Conservation (phyloP, 2,888 invertebrate species). For the Sympetrum striolatum region DNA sequence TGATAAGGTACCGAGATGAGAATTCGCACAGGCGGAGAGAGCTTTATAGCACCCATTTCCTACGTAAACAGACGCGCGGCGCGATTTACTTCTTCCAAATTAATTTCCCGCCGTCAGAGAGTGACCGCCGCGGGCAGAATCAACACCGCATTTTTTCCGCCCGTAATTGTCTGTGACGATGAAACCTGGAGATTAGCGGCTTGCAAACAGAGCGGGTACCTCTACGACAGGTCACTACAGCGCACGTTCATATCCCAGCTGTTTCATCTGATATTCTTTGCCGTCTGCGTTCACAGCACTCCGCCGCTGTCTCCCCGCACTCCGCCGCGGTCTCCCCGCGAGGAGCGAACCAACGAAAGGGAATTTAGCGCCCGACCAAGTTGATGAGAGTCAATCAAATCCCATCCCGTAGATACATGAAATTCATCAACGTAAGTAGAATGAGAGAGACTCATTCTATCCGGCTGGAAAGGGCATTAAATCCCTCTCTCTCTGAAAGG, state of each 20-base stretch:
- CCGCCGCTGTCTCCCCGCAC: too few relatives aligned
- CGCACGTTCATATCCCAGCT: neutral
- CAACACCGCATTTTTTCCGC: neutral
- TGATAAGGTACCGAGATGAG: too few relatives aligned
- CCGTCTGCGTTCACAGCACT: neutral
- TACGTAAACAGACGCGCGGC: too few relatives aligned
- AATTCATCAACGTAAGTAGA: neutral
- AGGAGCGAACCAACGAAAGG: neutral
- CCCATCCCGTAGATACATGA: neutral
- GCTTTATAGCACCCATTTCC: too few relatives aligned
- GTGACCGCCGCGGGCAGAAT: neutral
- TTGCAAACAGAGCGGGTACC: too few relatives aligned
- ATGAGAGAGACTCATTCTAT: too few relatives aligned
- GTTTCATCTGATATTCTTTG: neutral
- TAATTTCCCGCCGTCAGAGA: too few relatives aligned
- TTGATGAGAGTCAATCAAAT: neutral
- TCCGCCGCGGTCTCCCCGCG: neutral
- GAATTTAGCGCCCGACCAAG: neutral
- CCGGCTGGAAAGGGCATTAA: too few relatives aligned
- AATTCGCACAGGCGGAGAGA: too few relatives aligned
- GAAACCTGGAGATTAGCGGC: neutral
- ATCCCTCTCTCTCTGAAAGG: too few relatives aligned
- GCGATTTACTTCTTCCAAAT: too few relatives aligned
- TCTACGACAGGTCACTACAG: neutral
- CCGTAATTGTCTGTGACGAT: neutral